Conservation (phyloP, 1,140 invertebrate genomes). For the Aphaenogaster floridana region DNA sequence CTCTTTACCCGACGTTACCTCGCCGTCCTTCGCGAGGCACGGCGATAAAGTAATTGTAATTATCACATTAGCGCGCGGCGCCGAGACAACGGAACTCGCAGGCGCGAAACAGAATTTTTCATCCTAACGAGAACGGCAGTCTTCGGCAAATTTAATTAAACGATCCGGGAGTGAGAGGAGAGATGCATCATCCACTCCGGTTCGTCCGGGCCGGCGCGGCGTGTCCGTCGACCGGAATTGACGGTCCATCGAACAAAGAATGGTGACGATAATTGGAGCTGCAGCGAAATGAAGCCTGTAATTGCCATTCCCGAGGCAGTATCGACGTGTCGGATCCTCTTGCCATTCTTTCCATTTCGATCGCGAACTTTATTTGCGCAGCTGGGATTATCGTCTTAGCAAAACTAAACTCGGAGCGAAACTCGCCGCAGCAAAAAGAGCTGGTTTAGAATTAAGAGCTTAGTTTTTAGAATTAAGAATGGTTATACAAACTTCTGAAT, state of each 20-base stretch:
- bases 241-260: constrained; percentile 67
- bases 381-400: constrained; percentile 22
- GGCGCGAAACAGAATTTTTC: constrained; percentile 69
- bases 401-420: constrained; percentile 10
- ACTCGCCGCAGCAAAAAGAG: neutral
- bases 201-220: neutral
- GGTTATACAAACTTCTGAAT: neutral
- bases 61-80: constrained; percentile 69
- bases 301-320: constrained; percentile 66
- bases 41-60: constrained; percentile 76
- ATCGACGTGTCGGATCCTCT: constrained; percentile 41
- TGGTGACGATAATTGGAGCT: constrained; percentile 74
- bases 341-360: constrained; percentile 33
- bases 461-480: constrained; percentile 1
- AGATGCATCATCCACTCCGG: constrained; percentile 55
- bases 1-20: constrained; percentile 10
- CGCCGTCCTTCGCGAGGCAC: constrained; percentile 6
- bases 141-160: constrained; percentile 78
- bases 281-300: constrained; percentile 68
- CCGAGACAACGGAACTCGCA: constrained; percentile 17
- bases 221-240: constrained; percentile 68
- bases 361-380: constrained; percentile 40
- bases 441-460: constrained; percentile 4
- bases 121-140: constrained; percentile 71
- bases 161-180: constrained; percentile 54